Percentiles rank a stretch among this genome's conserved stretches.
These are phyloP conservation scores for Diplodus sargus DNA, from an alignment of 2,797 vertebrate species.

Conservation along the genomic window DNA sequence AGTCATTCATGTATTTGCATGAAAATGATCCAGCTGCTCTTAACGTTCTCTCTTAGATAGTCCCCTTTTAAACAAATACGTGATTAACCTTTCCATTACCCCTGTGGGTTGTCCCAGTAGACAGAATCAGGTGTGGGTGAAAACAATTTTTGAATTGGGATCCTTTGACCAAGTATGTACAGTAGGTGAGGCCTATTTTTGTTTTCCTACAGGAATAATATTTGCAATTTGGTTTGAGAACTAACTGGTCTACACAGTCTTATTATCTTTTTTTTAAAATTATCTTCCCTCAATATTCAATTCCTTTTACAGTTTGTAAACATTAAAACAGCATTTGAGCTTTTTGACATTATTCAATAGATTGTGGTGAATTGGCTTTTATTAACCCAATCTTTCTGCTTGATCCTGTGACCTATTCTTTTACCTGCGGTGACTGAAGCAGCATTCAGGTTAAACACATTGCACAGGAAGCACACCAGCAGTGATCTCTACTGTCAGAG, in stretches of 20 bases:
- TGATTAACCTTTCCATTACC: constrained; percentile 15
- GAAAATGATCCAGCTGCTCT: neutral
- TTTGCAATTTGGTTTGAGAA: neutral
- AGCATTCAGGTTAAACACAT: neutral
- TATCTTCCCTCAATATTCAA: neutral
- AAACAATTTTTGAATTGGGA: constrained; percentile 1
- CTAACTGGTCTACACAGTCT: neutral
- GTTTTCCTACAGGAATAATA: neutral
- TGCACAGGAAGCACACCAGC: neutral
- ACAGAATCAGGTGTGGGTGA: neutral
- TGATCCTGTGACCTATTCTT: neutral
- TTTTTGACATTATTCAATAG: neutral
- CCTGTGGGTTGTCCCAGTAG: neutral
- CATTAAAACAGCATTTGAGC: neutral
- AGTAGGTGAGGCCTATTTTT: neutral
- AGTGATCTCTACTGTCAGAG: neutral
- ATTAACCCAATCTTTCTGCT: neutral
- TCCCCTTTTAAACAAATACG: constrained; percentile 1
- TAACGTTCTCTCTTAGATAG: neutral
- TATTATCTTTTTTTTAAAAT: neutral
- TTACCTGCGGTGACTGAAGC: neutral
- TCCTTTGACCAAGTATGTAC: neutral
- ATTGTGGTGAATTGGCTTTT: neutral
- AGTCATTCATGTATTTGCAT: neutral
- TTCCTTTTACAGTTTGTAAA: neutral